A percentile compares a stretch with the other conserved stretches of the same genome.
Evolutionary conservation across 2,888 invertebrate genomes (phyloP).

Genomic region (Belgica antarctica): DNA sequence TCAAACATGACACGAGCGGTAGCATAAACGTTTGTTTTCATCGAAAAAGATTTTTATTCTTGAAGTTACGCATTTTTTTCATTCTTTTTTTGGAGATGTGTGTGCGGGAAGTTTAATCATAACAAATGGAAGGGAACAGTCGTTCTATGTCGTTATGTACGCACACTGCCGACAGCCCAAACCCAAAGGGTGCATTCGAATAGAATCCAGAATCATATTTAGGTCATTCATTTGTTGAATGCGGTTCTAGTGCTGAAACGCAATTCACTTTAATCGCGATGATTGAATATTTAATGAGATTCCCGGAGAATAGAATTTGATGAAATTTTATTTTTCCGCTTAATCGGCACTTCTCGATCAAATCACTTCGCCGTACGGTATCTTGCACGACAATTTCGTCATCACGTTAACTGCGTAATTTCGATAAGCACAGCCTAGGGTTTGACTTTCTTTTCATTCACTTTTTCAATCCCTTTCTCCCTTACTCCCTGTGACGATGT

Average conservation of each 20-base stretch:
- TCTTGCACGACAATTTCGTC: no score
- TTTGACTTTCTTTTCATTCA: background rate
- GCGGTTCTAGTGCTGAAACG: background rate
- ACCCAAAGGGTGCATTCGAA: conserved; percentile 6
- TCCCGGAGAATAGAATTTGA: no score
- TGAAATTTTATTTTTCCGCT: no score
- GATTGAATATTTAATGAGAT: background rate
- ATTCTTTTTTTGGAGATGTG: no score
- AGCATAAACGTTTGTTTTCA: background rate
- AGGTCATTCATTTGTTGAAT: conserved; percentile 15
- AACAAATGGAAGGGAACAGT: no score
- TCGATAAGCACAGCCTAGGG: no score
- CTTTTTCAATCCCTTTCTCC: background rate
- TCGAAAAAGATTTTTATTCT: background rate
- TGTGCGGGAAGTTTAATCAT: no score
- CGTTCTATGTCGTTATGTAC: no score
- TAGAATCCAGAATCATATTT: background rate
- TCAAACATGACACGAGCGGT: no score
- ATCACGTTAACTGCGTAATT: background rate
- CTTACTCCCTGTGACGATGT: background rate
- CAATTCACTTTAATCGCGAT: background rate
- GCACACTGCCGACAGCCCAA: background rate
- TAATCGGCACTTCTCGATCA: no score
- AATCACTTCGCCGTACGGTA: no score
- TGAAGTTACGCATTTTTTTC: background rate